Evolutionary conservation across 2,113 vertebrate genomes (phyloP).

Genomic region (Carlito syrichta): DNA sequence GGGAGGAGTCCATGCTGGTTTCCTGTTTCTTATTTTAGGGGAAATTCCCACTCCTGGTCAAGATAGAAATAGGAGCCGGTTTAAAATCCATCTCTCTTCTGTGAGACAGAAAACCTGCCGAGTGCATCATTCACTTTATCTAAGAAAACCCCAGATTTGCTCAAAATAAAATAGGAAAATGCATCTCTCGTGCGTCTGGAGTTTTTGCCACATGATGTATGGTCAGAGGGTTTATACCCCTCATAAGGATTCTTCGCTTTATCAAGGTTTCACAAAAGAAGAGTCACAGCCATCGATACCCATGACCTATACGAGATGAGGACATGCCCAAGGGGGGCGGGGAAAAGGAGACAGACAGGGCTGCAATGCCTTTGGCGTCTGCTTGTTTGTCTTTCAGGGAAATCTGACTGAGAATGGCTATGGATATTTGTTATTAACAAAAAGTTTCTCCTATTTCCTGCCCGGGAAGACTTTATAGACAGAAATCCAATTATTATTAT

Average conservation of each 20-base stretch:
- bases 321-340: background rate
- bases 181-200: too few relatives aligned
- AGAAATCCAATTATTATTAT: background rate
- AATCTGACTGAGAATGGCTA: background rate
- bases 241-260: fast-evolving
- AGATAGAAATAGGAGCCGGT: background rate
- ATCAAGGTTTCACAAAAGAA: background rate
- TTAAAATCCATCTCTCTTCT: too few relatives aligned
- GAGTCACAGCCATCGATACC: fast-evolving
- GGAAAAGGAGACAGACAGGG: too few relatives aligned
- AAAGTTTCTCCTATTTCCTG: background rate
- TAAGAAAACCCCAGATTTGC: background rate
- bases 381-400: background rate
- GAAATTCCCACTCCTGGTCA: background rate
- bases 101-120: background rate
- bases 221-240: background rate
- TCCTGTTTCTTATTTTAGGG: background rate
- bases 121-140: background rate
- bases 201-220: fast-evolving
- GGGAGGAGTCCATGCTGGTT: background rate
- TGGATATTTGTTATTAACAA: too few relatives aligned
- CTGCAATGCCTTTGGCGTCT: fast-evolving
- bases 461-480: background rate
- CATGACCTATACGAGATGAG: background rate
- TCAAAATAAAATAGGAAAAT: background rate